Evolutionary conservation across 2,113 vertebrate species (phyloP), one percentile per base, ranked within the genome.

Genomic region (Oncorhynchus clarkii): DNA sequence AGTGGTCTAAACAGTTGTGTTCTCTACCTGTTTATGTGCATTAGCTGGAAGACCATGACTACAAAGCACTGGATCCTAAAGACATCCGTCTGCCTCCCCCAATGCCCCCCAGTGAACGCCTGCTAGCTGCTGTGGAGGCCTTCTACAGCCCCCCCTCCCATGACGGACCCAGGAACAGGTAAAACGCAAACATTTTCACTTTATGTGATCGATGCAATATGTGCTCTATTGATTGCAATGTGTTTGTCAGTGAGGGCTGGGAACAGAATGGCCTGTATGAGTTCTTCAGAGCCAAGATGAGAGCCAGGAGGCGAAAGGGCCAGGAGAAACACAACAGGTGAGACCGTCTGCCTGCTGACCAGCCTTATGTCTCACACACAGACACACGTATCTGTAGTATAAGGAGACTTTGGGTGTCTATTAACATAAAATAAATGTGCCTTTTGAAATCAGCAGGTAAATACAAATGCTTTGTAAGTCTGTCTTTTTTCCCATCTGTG

Each of bases 61-160:
- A 99, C 82, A 99, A 99, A 91, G 93, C 98, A 68, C 86, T 99
- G 91, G 97, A 99, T 80, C 96, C 98, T 7, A 99, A 99, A 90
- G 98, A 99, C 82, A 99, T 99, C 76, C 94, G 98, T 69, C 93
- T 99, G 78, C 98, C 98, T 0, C 98, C 97, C 24, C 97, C 98
- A 4, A 99, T 99, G 98, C 97, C 97, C 0, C 98, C 97, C 48
- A 99, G 97, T 45, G 98, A 99, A 73, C 94, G 98, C 31, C 91
- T 99, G 6, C 92, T 99, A 72, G 98, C 97, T 11, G 97, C 98
- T 0, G 98, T 99, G 27, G 97, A 99, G 85, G 98, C 98, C 54
- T 99, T 99, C 86, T 99, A 99, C 86, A 99, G 98, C 72, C 98
- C 98, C 1, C 97, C 98, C 0, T 99, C 98, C 72, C 97, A 99